Base-by-base conservation (phyloP, 1,140 invertebrate genomes). In the Tigriopus japonicus region DNA sequence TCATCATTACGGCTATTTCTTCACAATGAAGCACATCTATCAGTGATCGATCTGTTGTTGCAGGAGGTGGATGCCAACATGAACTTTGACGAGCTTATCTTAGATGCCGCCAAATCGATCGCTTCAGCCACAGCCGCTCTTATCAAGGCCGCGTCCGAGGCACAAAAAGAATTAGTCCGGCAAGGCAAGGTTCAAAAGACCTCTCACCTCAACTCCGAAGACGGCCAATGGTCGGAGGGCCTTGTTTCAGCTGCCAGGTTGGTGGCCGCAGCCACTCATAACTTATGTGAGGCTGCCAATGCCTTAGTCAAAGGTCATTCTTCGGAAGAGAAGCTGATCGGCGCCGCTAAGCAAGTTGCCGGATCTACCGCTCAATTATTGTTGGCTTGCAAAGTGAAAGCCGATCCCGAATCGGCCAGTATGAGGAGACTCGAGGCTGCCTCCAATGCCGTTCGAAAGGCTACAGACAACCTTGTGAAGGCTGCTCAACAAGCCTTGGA, bases 221-320 rank as follows among this genome's bases (percentile, higher is more conserved):
- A 98, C 73, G 93, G 92, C 0, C 93, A 98, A 68, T 98, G 94
- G 95, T 97, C 92, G 0, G 92, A 98, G 73, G 95, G 95, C 3
- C 76, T 98, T 2, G 87, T 98, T 41, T 96, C 91, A 0, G 95
- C 94, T 0, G 92, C 95, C 1, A 77, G 89, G 63, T 75, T 95
- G 63, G 94, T 98, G 0, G 94, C 94, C 0, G 93, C 93, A 0
- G 93, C 95, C 0, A 96, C 94, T 0, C 93, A 98, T 71, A 91
- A 87, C 64, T 75, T 98, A 23, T 95, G 96, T 53, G 94, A 98
- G 73, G 89, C 92, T 2, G 95, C 95, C 42, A 97, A 98, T 70
- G 84, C 89, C 53, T 75, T 98, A 63, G 93, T 98, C 1, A 91
- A 95, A 72, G 95, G 45, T 10, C 82, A 87, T 56, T 83, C 86